phyloP scores from a whole-genome alignment of 2,113 vertebrate genomes.

The Capreolus pygargus region DNA sequence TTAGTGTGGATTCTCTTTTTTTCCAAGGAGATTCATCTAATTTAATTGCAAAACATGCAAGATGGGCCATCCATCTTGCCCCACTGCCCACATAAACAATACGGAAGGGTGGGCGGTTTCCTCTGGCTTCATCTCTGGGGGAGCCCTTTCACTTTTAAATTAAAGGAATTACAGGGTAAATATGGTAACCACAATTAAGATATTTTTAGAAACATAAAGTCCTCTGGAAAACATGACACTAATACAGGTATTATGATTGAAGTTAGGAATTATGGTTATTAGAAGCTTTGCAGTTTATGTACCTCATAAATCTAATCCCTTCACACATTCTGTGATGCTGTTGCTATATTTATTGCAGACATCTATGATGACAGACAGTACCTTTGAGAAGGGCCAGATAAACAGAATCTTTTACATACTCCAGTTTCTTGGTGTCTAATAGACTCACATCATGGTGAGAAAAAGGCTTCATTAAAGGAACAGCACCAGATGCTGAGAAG shows the following conservation, averaged over 20 bases:
- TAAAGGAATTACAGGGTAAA: conserved; percentile 53
- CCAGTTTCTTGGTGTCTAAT: conserved; percentile 60
- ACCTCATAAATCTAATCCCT: conserved; percentile 67
- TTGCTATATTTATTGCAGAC: conserved; percentile 68
- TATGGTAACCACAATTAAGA: conserved; percentile 60
- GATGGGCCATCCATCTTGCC: conserved; percentile 31
- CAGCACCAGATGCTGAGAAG: conserved; percentile 49
- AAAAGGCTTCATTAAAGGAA: conserved; percentile 73
- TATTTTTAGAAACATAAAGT: conserved; percentile 68
- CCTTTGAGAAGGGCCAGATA: conserved; percentile 72
- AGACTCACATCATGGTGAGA: conserved; percentile 66
- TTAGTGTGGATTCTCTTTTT: conserved; percentile 53
- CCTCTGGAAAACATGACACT: conserved; percentile 64
- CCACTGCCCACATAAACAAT: conserved; percentile 10
- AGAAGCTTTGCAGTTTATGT: conserved; percentile 63
- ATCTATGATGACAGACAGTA: conserved; percentile 66
- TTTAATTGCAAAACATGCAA: conserved; percentile 60
- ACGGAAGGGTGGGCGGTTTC: neutral
- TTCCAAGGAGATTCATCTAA: conserved; percentile 61
- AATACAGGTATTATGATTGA: conserved; percentile 51
- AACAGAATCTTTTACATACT: conserved; percentile 75
- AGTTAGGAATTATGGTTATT: conserved; percentile 73
- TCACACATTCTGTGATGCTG: conserved; percentile 44
- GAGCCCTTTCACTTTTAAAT: conserved; percentile 49
- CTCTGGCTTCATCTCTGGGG: neutral